Base-by-base conservation (phyloP, 2,113 vertebrate genomes). In the Channa maculata region DNA sequence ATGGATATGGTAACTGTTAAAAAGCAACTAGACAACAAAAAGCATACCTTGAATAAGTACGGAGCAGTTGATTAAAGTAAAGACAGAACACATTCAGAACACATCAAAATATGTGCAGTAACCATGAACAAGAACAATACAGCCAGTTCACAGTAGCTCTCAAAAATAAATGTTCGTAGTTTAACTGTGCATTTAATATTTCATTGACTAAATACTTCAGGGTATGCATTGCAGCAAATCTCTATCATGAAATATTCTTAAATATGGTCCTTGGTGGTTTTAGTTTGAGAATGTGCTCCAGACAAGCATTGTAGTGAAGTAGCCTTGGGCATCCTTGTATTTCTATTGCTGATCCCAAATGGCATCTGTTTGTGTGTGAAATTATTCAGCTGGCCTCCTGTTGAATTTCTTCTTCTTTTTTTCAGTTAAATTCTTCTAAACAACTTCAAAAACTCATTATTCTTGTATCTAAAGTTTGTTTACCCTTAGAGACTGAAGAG, bases 271-370 rank as follows among this genome's bases (percentile, higher is more conserved):
- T 50, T 50, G 9, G 61, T 34, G 73, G 46, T 33, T 66, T 71
- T n/a, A 45, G 37, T 71, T 80, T 71, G 41, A 59, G 70, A 51
- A 59, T 79, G 43, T 50, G n/a, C 63, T 73, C 24, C 57, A 60
- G 72, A 63, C 41, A 6, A 24, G 43, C 54, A 33, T 48, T 59
- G 48, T 3, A 33, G 52, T 14, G 37, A 54, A 45, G 46, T 46
- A 52, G 76, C 71, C 68, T 62, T 62, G 49, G 65, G 65, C 63
- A n/a, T 60, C 51, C 39, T 78, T 75, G 49, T 74, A 67, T 60
- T 73, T 77, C 52, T 48, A n/a, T 24, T 53, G 41, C 68, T 71
- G 67, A 77, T 71, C 73, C 46, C 68, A 73, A 80, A 69, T 39
- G 63, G 33, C 58, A 68, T 67, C 48, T 68, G 73, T 71, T 71